Evolutionary conservation across 2,888 invertebrate genomes (phyloP), one percentile per base, ranked within the genome.

Genomic region (Ecliptopera silaceata): DNA sequence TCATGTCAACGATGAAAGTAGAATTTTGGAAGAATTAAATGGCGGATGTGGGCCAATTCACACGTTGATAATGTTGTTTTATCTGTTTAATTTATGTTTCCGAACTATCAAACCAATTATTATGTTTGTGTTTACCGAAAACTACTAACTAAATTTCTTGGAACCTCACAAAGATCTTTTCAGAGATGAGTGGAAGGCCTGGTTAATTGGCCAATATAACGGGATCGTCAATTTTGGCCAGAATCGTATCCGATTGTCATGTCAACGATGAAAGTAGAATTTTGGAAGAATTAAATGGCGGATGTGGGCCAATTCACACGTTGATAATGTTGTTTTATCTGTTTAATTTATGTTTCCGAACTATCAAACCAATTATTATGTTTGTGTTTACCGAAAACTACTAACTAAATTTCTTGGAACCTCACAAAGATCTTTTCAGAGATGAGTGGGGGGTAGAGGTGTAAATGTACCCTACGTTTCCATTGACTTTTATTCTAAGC

Each of bases 161-260:
- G 22, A 6, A 4, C 6, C 6, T 22, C 22, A 22, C 22, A 22
- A 22, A 1, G 22, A 22, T 6, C 22, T n/a, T n/a, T n/a, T n/a
- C n/a, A n/a, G n/a, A n/a, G n/a, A 18, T 18, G 15, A 51, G 47
- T 55, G 47, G 48, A 46, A 45, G 36, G 45, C 49, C 54, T 3
- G 29, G 29, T 56, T 59, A 57, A 61, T 61, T 57, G 54, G 54
- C 47, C 57, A 57, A 57, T 55, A 61, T 54, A 57, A 48, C 44
- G 45, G 53, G 61, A 63, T 67, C 56, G 44, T 52, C 64, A 67
- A 67, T 67, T 63, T 53, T 55, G 56, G 59, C 18, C 42, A 50
- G 43, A 54, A 41, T 61, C 63, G 53, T 65, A 62, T 65, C 59
- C 57, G 61, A 68, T 65, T 60, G 66, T 59, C 60, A 64, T 60